Evolutionary conservation across 64 coral and sea anemone species (phyloP).

Genomic region (Pocillopora verrucosa): DNA sequence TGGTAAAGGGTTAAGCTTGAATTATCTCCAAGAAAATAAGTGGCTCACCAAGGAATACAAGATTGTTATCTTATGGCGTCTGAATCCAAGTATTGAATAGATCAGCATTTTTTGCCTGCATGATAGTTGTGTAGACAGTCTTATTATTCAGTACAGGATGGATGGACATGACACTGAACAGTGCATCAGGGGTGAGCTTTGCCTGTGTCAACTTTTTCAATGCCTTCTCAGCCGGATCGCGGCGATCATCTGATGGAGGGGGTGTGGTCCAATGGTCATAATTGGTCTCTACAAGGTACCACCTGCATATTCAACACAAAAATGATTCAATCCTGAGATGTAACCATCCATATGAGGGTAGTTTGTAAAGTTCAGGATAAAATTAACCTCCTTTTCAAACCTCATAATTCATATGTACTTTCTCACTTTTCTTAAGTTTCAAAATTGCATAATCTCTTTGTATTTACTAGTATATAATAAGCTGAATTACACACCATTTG

Average conservation of each 20-base stretch:
- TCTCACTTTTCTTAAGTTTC: too few relatives aligned
- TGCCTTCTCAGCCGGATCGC: conserved; percentile 71
- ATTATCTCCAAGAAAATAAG: too few relatives aligned
- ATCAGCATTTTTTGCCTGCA: conserved; percentile 75
- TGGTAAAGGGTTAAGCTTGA: too few relatives aligned
- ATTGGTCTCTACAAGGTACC: conserved; percentile 96
- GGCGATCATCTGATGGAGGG: conserved; percentile 83
- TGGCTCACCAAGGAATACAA: too few relatives aligned
- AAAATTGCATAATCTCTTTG: too few relatives aligned
- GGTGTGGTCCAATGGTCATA: conserved; percentile 96
- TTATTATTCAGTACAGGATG: conserved; percentile 68
- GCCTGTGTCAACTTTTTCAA: conserved; percentile 64
- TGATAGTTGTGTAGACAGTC: conserved; percentile 87
- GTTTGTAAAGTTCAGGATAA: too few relatives aligned
- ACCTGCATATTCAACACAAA: conserved; percentile 44
- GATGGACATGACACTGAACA: conserved; percentile 72
- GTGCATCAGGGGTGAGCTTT: conserved; percentile 43
- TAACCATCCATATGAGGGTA: too few relatives aligned
- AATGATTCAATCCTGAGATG: too few relatives aligned
- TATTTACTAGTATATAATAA: too few relatives aligned
- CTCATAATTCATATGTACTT: too few relatives aligned
- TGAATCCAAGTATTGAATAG: conserved; percentile 86
- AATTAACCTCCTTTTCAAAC: too few relatives aligned
- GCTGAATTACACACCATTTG: too few relatives aligned
- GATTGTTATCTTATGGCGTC: not conserved